Evolutionary conservation across 2,888 invertebrate species (phyloP).

Genomic region (Lobophora halterata): DNA sequence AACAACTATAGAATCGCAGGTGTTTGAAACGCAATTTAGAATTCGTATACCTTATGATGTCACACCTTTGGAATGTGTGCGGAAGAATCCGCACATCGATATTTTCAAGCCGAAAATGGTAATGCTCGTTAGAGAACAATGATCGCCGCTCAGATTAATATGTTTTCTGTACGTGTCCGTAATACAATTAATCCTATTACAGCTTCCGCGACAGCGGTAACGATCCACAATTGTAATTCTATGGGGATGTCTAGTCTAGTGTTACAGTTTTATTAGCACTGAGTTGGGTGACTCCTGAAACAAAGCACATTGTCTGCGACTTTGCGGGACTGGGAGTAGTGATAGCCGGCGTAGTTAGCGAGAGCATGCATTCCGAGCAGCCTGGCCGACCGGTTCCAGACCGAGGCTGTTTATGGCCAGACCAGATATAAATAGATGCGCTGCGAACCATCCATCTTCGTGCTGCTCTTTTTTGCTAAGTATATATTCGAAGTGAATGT

Average conservation of each 20-base stretch:
- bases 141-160: slow-evolving; percentile 25
- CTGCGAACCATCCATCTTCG: slow-evolving; percentile 70
- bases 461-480: slow-evolving; percentile 56
- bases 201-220: slow-evolving; percentile 36
- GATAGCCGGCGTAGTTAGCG: slow-evolving; percentile 59
- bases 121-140: slow-evolving; percentile 24
- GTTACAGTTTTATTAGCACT: slow-evolving; percentile 27
- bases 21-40: slow-evolving; percentile 24
- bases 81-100: slow-evolving; percentile 27
- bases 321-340: slow-evolving; percentile 54
- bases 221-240: slow-evolving; percentile 39
- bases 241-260: slow-evolving; percentile 11
- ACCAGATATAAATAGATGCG: slow-evolving; percentile 76
- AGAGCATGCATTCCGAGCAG: slow-evolving; percentile 69
- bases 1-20: slow-evolving; percentile 15
- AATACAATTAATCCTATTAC: slow-evolving; percentile 39
- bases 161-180: slow-evolving; percentile 31
- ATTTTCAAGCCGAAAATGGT: slow-evolving; percentile 27
- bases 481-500: slow-evolving; percentile 29
- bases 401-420: slow-evolving; percentile 69
- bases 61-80: slow-evolving; percentile 25
- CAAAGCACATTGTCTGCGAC: slow-evolving; percentile 63
- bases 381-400: slow-evolving; percentile 70
- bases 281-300: slow-evolving; percentile 48
- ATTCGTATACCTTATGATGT: slow-evolving; percentile 23